Base-by-base conservation (phyloP, 2,113 vertebrate genomes). In the Scartelaos histophorus region DNA sequence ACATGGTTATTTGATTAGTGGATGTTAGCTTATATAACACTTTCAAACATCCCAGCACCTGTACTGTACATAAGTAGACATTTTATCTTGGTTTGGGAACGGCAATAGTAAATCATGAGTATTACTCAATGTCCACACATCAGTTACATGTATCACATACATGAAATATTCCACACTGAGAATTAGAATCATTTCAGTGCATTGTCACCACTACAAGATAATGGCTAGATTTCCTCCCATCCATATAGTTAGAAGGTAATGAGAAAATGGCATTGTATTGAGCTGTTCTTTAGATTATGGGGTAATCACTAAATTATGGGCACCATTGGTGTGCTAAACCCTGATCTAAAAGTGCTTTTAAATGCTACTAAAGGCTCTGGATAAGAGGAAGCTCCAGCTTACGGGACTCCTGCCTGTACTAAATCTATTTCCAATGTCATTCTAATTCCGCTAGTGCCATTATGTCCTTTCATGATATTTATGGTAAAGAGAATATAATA, bases 291-390 rank as follows among this genome's bases (percentile, higher is more conserved):
- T 3, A 9, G 66, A 47, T 69, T 43, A 69, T 56, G 46, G 54
- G 51, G 66, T 81, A 73, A 78, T 73, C 45, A 46, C 61, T 73
- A 62, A 64, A 43, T 51, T 67, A 78, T 21, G 69, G 71, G 10
- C 45, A 34, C 58, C 74, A 66, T 71, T 81, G 54, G 74, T 81
- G 77, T 78, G 34, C 78, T 83, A 82, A 85, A 66, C 35, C 43
- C 7, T 68, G 53, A 58, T 72, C 58, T 65, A 70, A 70, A 76
- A 79, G 69, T 73, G 62, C 24, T 66, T 72, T 66, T 51, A 57
- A 87, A 82, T 82, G 76, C 38, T 67, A 6, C 45, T 58, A 58
- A 7, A 29, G 75, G 80, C 49, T 79, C 73, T 80, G 76, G 57
- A 47, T 79, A 22, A 53, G 38, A 78, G 72, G 65, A 35, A 67